Evolutionary conservation across 2,888 invertebrate genomes (phyloP).

Genomic region (Chloroclysta siterata): DNA sequence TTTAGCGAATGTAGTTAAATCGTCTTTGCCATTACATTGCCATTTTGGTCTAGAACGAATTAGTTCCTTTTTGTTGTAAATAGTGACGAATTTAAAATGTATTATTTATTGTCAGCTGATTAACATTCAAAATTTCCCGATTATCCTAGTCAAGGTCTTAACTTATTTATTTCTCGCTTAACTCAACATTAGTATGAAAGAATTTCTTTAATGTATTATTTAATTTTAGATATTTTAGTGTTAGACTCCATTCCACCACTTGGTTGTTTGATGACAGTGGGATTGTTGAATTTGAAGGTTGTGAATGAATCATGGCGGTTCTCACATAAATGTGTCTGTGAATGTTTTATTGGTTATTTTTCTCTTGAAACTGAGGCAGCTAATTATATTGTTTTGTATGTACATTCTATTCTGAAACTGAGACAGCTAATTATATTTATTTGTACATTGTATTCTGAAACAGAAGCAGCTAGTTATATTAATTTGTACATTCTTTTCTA

Average conservation of each 20-base stretch:
- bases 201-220: slow-evolving; percentile 65
- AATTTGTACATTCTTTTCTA: slow-evolving; percentile 36
- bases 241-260: slow-evolving; percentile 73
- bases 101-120: slow-evolving; percentile 75
- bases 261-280: slow-evolving; percentile 52
- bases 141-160: slow-evolving; percentile 82
- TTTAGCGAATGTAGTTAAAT: slow-evolving; percentile 68
- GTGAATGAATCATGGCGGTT: slow-evolving; percentile 47
- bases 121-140: slow-evolving; percentile 76
- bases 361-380: slow-evolving; percentile 58
- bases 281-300: slow-evolving; percentile 67
- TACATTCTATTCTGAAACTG: neutral
- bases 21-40: slow-evolving; percentile 83
- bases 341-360: slow-evolving; percentile 44
- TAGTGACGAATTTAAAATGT: slow-evolving; percentile 79
- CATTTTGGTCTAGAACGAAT: slow-evolving; percentile 82
- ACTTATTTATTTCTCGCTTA: slow-evolving; percentile 75
- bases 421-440: slow-evolving; percentile 46
- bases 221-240: slow-evolving; percentile 65
- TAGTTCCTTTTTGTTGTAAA: slow-evolving; percentile 83
- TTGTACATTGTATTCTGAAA: slow-evolving; percentile 20
- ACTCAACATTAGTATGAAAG: slow-evolving; percentile 64
- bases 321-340: slow-evolving; percentile 32
- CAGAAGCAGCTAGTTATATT: slow-evolving; percentile 23
- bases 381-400: slow-evolving; percentile 35